Evolutionary conservation across 2,113 vertebrate species (phyloP).

Genomic region (Jaculus jaculus): DNA sequence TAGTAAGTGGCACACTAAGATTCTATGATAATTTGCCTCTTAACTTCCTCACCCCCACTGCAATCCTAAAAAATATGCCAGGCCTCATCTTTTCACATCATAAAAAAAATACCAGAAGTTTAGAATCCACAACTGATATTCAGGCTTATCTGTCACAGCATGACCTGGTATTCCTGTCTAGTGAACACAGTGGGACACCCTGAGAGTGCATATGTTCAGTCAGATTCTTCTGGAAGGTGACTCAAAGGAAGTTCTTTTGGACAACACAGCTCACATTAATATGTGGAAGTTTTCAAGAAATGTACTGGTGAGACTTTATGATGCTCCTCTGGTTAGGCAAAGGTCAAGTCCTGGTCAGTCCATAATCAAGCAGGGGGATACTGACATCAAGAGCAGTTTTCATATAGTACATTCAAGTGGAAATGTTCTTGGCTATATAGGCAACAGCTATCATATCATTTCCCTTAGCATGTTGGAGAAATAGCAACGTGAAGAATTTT

Average conservation of each 20-base stretch:
- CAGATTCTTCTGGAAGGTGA: not conserved
- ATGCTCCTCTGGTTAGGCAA: not conserved
- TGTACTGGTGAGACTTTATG: not conserved
- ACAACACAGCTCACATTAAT: not conserved
- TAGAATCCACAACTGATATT: not conserved
- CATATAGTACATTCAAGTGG: not conserved
- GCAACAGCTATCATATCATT: slow-evolving; percentile 37
- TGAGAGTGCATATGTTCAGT: not conserved
- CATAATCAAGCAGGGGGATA: not conserved
- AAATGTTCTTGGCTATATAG: slow-evolving; percentile 24
- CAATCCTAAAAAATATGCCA: not conserved
- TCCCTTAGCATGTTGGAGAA: not conserved
- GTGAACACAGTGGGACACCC: not conserved
- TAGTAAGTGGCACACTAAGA: not conserved
- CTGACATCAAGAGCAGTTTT: not conserved
- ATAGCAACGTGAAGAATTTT: slow-evolving; percentile 43
- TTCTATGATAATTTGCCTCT: not conserved
- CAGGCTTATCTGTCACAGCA: not conserved
- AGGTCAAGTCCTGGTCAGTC: not conserved
- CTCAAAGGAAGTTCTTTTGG: not conserved
- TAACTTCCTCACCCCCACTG: not conserved
- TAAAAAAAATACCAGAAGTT: slow-evolving; percentile 30
- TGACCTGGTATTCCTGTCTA: not conserved
- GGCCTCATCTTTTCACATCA: not conserved
- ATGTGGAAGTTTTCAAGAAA: not conserved